A percentile compares a stretch with the other conserved stretches of the same genome.
Evolutionary conservation across 2,888 invertebrate genomes (phyloP).

Genomic region (Clunio marinus): DNA sequence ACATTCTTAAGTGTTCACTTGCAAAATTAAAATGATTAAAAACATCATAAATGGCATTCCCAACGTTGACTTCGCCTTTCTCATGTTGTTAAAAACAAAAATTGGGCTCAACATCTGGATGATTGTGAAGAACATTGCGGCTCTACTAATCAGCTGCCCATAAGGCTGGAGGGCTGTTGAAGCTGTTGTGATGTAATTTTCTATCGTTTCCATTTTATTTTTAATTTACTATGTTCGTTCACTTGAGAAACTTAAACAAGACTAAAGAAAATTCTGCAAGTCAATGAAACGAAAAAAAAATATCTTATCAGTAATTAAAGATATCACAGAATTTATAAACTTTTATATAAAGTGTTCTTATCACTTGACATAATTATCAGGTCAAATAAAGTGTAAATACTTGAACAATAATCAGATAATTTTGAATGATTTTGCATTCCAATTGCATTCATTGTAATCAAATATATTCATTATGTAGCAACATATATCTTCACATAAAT

Average conservation of each 20-base stretch:
- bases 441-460: too few species aligned
- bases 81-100: constrained; percentile 69
- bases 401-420: neutral
- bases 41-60: constrained; percentile 67
- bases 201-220: neutral
- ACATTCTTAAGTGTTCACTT: constrained; percentile 51
- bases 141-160: neutral
- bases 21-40: constrained; percentile 72
- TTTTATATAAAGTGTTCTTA: neutral
- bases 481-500: too few species aligned
- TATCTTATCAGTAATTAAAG: neutral
- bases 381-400: neutral
- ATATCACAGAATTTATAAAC: neutral
- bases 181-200: neutral
- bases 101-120: constrained; percentile 78
- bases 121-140: constrained; percentile 56
- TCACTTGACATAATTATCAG: neutral
- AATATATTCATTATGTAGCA: too few species aligned
- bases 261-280: too few species aligned
- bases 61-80: constrained; percentile 62
- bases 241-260: too few species aligned
- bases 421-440: too few species aligned
- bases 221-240: too few species aligned
- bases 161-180: constrained; percentile 17
- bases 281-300: neutral